Evolutionary conservation across 2,888 invertebrate species (phyloP).

Genomic region (Limnephilus lunatus): DNA sequence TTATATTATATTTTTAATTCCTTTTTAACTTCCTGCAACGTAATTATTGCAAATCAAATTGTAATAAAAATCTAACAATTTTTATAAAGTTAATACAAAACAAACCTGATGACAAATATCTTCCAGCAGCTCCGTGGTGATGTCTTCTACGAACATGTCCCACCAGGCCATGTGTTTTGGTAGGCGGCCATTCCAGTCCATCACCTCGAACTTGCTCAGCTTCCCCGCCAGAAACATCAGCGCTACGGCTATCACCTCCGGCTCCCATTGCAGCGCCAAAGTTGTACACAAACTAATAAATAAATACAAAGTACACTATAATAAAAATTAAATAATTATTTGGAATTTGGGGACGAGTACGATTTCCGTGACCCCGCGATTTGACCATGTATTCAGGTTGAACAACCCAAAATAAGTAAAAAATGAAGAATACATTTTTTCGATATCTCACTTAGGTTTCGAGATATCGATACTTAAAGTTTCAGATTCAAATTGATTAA

Average conservation of each 20-base stretch:
- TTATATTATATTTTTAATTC: background rate
- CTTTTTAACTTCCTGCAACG: background rate
- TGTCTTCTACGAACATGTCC: slow-evolving; percentile 98
- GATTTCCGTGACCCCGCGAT: too few species aligned
- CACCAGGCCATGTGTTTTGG: slow-evolving; percentile 93
- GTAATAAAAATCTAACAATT: slow-evolving; percentile 21
- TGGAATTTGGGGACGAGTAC: too few species aligned
- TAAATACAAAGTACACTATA: background rate
- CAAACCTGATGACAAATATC: slow-evolving; percentile 96
- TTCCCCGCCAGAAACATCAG: slow-evolving; percentile 98
- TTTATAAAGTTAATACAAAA: background rate
- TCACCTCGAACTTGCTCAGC: slow-evolving; percentile 95
- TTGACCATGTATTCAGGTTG: too few species aligned
- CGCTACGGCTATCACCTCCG: slow-evolving; percentile 98
- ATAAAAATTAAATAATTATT: background rate
- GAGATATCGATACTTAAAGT: too few species aligned
- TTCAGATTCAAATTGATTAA: too few species aligned
- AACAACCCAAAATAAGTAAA: too few species aligned
- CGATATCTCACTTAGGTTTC: too few species aligned
- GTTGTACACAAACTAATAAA: slow-evolving; percentile 91
- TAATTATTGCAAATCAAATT: slow-evolving; percentile 17
- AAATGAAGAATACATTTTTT: too few species aligned
- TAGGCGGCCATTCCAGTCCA: slow-evolving; percentile 92
- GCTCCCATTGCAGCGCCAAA: slow-evolving; percentile 98
- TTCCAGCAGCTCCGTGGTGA: slow-evolving; percentile 95